phyloP scores from a whole-genome alignment of 2,888 invertebrate genomes.

The Caenorhabditis sp. region DNA sequence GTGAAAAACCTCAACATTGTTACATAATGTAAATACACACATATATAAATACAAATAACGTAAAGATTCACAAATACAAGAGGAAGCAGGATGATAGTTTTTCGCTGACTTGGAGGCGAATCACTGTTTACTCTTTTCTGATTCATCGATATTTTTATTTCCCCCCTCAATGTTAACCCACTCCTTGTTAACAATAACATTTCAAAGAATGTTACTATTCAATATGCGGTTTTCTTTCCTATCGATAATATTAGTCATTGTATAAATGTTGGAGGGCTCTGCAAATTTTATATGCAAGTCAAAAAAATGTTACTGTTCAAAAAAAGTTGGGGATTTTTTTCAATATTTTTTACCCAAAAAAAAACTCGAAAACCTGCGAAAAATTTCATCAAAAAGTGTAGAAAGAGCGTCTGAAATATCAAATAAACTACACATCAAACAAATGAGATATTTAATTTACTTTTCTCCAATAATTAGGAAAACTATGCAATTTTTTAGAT shows the following conservation, averaged over 20 bases:
- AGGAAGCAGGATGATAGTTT: background rate
- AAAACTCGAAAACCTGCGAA: slow-evolving; percentile 14
- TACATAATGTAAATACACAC: background rate
- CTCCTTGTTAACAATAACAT: background rate
- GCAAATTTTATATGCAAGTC: slow-evolving; percentile 1
- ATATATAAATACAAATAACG: background rate
- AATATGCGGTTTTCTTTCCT: background rate
- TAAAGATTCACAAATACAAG: background rate
- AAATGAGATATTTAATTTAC: too few species aligned
- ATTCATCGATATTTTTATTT: background rate
- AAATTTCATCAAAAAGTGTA: too few species aligned
- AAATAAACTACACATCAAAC: too few species aligned
- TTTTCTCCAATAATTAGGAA: too few species aligned
- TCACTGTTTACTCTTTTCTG: background rate
- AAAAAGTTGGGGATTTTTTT: too few species aligned
- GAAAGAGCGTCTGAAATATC: too few species aligned
- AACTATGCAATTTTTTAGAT: too few species aligned
- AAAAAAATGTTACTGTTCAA: background rate
- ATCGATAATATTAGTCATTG: background rate
- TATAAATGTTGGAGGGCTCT: slow-evolving; percentile 17
- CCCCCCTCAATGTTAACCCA: background rate
- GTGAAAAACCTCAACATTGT: background rate
- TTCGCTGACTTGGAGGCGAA: slow-evolving; percentile 1
- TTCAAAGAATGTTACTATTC: too few species aligned
- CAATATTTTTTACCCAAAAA: slow-evolving; percentile 29